Base-by-base conservation (phyloP, 2,113 vertebrate species). In the Scomber colias region DNA sequence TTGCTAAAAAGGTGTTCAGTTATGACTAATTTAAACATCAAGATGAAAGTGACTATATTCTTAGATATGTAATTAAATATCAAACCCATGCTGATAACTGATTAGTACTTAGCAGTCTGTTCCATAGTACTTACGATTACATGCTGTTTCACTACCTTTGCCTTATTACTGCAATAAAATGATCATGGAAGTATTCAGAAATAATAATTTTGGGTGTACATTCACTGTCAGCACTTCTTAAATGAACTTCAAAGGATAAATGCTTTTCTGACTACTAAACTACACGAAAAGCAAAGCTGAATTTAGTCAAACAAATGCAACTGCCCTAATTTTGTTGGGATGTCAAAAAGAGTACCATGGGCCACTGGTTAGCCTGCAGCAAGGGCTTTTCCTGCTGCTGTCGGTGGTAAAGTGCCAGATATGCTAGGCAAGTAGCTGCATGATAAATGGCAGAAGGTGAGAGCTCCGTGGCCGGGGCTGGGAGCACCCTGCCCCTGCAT, bases 371-470 rank as follows among this genome's bases (percentile, higher is more conserved):
- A 66, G 90, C 91, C 90, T 66, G 87, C 75, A 87, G 90, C 89
- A 64, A 72, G 64, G 66, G 62, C 79, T 87, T 81, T 66, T 78
- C 71, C 77, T 75, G 65, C 81, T 83, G 71, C 79, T 82, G 75
- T 80, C 77, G 50, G 45, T 60, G 74, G 81, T 67, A 19, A 84
- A 81, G 85, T 92, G 92, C 90, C 92, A 94, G 90, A 93, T 91
- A 89, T n/a, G 65, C 84, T 88, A 89, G 86, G 84, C 79, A 67
- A 91, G 75, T 55, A 86, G 81, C 79, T 54, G 75, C 85, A 90
- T 91, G 93, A 94, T 87, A 92, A 93, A 94, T 94, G 92, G 93
- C 91, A 93, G 88, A 86, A 90, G 93, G 90, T 92, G 87, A 92
- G 86, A 65, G 79, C 84, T 77, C 56, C 71, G 73, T 17, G 86